A percentile compares a stretch with the other conserved stretches of the same genome.
Conservation (phyloP, 64 coral and sea anemone genomes). For the Pocillopora verrucosa region DNA sequence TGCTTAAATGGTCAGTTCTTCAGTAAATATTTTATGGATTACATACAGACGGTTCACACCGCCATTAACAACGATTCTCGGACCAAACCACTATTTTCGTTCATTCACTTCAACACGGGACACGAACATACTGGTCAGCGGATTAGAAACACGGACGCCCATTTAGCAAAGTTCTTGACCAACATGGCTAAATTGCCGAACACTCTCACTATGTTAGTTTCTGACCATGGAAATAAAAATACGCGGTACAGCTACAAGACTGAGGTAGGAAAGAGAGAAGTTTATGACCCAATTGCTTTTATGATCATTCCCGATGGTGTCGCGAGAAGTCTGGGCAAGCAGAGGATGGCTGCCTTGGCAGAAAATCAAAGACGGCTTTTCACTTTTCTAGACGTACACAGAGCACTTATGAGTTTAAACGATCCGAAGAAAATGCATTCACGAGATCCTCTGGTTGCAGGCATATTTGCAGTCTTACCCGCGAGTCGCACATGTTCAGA, state of each 20-base stretch:
- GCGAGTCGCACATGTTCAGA: conserved; percentile 56
- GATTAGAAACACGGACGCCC: conserved; percentile 17
- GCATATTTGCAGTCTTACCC: conserved; percentile 51
- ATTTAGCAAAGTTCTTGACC: conserved; percentile 31
- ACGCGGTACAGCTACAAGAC: conserved; percentile 22
- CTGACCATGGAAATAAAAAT: conserved; percentile 53
- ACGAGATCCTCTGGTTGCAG: neutral
- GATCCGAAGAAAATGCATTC: conserved; percentile 17
- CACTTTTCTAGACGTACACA: conserved; percentile 54
- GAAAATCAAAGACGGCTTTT: conserved; percentile 60
- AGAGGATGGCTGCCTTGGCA: conserved; percentile 29
- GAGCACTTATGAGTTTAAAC: conserved; percentile 50
- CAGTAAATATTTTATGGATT: conserved; percentile 71
- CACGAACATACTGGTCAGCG: conserved; percentile 38
- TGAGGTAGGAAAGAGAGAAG: conserved; percentile 37
- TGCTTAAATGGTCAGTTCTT: conserved; percentile 76
- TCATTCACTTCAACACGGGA: conserved; percentile 46
- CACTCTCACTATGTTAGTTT: conserved; percentile 54
- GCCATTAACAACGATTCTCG: neutral
- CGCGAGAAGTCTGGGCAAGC: conserved; percentile 30
- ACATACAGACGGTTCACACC: conserved; percentile 29
- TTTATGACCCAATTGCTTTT: conserved; percentile 52
- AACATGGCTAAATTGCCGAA: conserved; percentile 8
- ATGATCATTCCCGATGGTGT: conserved; percentile 51
- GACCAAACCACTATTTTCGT: conserved; percentile 21